These are phyloP conservation scores for Chloroceryle amazona DNA, from an alignment of 2,797 vertebrate species.

Conservation along the genomic window DNA sequence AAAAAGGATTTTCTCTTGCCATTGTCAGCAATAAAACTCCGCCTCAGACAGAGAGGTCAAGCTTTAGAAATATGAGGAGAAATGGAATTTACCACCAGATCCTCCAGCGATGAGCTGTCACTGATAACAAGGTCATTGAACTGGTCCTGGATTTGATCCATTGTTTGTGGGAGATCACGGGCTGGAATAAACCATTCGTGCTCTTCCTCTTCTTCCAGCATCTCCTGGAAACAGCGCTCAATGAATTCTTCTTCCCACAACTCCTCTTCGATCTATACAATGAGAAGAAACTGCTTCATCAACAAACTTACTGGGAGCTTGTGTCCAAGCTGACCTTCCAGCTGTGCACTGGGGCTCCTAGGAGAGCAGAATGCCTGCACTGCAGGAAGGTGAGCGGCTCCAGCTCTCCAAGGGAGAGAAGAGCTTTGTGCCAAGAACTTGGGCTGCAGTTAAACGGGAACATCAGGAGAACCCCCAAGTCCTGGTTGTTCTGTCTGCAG, in stretches of 20 bases:
- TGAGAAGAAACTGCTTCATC: not conserved
- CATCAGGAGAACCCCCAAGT: not conserved
- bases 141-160: conserved; percentile 90
- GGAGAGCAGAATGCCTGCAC: no score
- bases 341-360: not conserved
- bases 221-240: conserved; percentile 93
- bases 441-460: not conserved
- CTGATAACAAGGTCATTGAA: conserved; percentile 88
- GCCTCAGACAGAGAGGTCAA: not conserved
- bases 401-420: accelerated
- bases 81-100: conserved; percentile 85
- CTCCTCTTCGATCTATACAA: conserved; percentile 90
- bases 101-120: conserved; percentile 83
- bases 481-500: not conserved
- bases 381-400: not conserved
- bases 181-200: conserved; percentile 95
- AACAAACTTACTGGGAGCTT: not conserved
- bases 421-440: not conserved
- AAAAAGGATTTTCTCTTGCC: not conserved
- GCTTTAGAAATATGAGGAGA: not conserved
- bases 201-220: conserved; percentile 93
- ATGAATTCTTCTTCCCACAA: conserved; percentile 96
- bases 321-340: not conserved
- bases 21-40: not conserved
- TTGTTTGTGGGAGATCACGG: conserved; percentile 89